Evolutionary conservation across 2,888 invertebrate genomes (phyloP).

Genomic region (Clunio marinus): DNA sequence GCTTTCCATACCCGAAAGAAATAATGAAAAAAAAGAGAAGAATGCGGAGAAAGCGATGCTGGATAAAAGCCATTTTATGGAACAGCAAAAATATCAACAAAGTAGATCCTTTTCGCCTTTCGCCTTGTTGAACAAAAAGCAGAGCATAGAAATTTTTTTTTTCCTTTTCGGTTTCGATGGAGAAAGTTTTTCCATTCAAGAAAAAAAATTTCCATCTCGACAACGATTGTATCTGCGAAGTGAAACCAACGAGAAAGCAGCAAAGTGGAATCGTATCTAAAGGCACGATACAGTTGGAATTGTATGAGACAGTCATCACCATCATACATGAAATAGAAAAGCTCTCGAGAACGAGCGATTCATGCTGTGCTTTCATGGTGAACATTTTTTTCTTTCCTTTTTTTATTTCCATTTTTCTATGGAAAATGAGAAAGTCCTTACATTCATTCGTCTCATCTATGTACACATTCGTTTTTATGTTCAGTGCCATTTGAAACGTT

Average conservation of each 20-base stretch:
- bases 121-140: slow-evolving; percentile 24
- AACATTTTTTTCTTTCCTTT: too few relatives aligned
- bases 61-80: slow-evolving; percentile 30
- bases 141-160: slow-evolving; percentile 18
- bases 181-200: slow-evolving; percentile 17
- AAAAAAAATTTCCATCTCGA: neutral
- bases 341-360: neutral
- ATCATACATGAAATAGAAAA: neutral
- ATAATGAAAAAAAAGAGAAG: too few relatives aligned
- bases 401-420: neutral
- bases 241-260: slow-evolving; percentile 4
- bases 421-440: neutral
- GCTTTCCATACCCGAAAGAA: slow-evolving; percentile 5
- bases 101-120: slow-evolving; percentile 21
- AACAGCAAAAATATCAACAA: slow-evolving; percentile 33
- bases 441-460: neutral
- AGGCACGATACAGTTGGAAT: neutral
- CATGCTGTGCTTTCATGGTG: neutral
- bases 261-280: neutral
- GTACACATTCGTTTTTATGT: neutral
- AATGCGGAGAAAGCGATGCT: neutral
- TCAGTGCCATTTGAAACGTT: neutral
- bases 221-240: slow-evolving; percentile 19
- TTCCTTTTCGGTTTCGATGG: neutral
- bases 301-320: neutral